phyloP scores from a whole-genome alignment of 2,888 invertebrate species.

The Formica aserva region DNA sequence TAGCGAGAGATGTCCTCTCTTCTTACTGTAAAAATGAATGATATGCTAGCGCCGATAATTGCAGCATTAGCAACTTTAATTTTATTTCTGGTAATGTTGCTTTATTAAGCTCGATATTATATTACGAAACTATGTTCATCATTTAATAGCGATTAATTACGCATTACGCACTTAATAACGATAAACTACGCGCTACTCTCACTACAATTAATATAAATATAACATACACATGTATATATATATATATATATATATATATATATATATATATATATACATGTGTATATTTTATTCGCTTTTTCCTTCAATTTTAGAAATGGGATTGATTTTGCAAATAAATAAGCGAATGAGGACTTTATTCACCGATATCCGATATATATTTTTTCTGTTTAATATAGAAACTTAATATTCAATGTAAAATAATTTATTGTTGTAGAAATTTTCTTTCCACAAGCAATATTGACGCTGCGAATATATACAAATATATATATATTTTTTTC shows the following conservation, averaged over 20 bases:
- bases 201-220: background rate
- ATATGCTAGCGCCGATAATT: background rate
- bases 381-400: background rate
- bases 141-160: background rate
- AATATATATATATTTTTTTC: too few species aligned
- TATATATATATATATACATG: background rate
- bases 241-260: background rate
- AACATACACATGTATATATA: background rate
- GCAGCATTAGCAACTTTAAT: background rate
- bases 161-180: background rate
- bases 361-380: background rate
- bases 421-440: too few species aligned
- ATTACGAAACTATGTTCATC: background rate
- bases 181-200: background rate
- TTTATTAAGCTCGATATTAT: background rate
- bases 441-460: too few species aligned
- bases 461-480: too few species aligned
- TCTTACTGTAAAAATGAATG: background rate
- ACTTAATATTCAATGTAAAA: conserved; percentile 60
- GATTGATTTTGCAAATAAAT: background rate
- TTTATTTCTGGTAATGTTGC: background rate
- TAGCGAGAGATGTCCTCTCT: background rate
- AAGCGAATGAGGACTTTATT: background rate
- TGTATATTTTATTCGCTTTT: background rate
- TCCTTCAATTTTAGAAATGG: background rate